Base-by-base conservation (phyloP, 2,888 invertebrate species). In the Lutraria lutraria region DNA sequence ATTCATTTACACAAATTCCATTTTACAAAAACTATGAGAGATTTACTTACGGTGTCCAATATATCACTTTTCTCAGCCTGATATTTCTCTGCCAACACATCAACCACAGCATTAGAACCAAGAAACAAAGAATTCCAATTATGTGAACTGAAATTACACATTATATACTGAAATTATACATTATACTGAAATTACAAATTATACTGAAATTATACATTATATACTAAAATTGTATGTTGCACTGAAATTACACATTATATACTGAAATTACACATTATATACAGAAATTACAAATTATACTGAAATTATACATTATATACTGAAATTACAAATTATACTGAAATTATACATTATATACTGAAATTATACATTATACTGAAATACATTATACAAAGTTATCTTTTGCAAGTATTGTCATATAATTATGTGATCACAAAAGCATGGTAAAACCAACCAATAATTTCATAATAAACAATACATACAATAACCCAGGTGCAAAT, bases 51-150 rank as follows among this genome's bases (percentile, higher is more conserved):
- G 34, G 95, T 95, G 90, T 96, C 95, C 54, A 97, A 93, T 88
- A 99, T 97, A 92, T 98, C 98, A 95, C 98, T 98, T 97, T 99
- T 99, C 0, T 98, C 98, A 0, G 98, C 98, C 90, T 98, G 98
- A 95, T 98, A 98, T 92, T 98, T 98, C 85, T 98, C 97, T 0
- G 99, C 98, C 94, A 99, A 98, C 0, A 98, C 98, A 95, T 99
- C 98, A 0, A 99, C 99, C 0, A 99, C 98, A 0, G 99, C 99
- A 97, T 99, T 98, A 21, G 98, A 97, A 0, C 99, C 99, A 93
- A 99, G 97, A 96, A 99, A 99, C 82, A 99, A 96, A 0, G 98
- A 98, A 97, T 99, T 99, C 99, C 99, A 99, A 96, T 99, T 99
- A 96, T 98, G 98, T 0, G 98, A 97, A 83, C 95, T 95, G 88